These are phyloP conservation scores for Apodemia mormo DNA, from an alignment of 2,888 invertebrate species.

Conservation along the genomic window DNA sequence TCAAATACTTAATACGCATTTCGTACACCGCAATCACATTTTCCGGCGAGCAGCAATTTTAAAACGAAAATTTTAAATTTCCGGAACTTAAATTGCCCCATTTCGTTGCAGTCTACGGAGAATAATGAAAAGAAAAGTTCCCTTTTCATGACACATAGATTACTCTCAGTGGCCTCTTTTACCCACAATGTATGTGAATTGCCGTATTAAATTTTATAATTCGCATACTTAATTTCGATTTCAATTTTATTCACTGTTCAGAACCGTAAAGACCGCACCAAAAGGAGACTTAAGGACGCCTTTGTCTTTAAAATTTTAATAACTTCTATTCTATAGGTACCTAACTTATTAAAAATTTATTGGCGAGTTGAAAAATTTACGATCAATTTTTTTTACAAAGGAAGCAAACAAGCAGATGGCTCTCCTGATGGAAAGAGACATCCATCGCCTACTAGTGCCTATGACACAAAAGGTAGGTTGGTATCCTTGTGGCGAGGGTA, in stretches of 20 bases:
- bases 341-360: too few species aligned
- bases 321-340: too few species aligned
- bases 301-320: too few species aligned
- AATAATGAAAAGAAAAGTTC: conserved; percentile 68
- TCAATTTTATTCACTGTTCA: conserved; percentile 47
- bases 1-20: conserved; percentile 20
- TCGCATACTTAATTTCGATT: conserved; percentile 46
- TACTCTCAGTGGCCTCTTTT: conserved; percentile 64
- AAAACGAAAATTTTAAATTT: conserved; percentile 44
- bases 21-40: conserved; percentile 12
- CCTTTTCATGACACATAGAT: conserved; percentile 65
- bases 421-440: too few species aligned
- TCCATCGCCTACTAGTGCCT: too few species aligned
- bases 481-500: too few species aligned
- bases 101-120: conserved; percentile 51
- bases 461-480: too few species aligned
- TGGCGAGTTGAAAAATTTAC: too few species aligned
- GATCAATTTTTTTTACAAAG: too few species aligned
- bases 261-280: background rate
- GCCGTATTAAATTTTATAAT: conserved; percentile 67
- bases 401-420: too few species aligned
- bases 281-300: background rate
- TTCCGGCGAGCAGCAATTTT: conserved; percentile 24
- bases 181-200: conserved; percentile 68
- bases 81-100: conserved; percentile 50